Base-by-base conservation (phyloP, 2,113 vertebrate genomes). In the Upupa epops region DNA sequence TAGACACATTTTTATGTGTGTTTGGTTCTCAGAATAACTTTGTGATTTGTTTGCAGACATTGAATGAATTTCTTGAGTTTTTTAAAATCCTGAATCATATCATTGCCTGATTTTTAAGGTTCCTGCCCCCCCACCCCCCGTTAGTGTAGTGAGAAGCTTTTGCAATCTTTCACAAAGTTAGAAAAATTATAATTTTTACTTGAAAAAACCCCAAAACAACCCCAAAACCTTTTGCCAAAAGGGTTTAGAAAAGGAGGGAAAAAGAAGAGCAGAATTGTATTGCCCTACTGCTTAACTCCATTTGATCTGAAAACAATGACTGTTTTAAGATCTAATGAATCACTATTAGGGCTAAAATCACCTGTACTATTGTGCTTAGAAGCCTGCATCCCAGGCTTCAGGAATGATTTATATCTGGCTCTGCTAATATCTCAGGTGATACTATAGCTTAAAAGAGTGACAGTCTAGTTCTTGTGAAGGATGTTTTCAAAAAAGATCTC, bases 311-410 rank as follows among this genome's bases (percentile, higher is more conserved):
- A 84, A 84, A 25, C 61, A 60, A 40, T 83, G 68, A 72, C 69
- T 92, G 76, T 77, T 94, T 87, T 92, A 86, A 79, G 88, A 73
- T 58, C 9, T 34, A 55, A 45, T 64, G 58, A 65, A 69, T 92
- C 40, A 21, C 29, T 86, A 1, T 58, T 17, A 51, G 54, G 40
- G 10, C 61, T 90, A 18, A 65, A 80, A 72, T 25, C 18, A 48
- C 28, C 36, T 72, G 5, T 22, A 28, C 16, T 0, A 9, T 34
- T 61, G 64, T 3, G 3, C 61, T 68, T 37, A 36, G 69, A 40
- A 92, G 69, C 61, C 75, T 1, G 1, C 49, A 65, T 83, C 36
- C 17, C 21, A 46, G 54, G 49, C 52, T 82, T 86, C 66, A 24
- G 66, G 31, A 55, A 25, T 81, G 83, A 48, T 90, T 93, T 93